Conservation (phyloP, 2,888 invertebrate genomes). For the Agonopterix arenella region DNA sequence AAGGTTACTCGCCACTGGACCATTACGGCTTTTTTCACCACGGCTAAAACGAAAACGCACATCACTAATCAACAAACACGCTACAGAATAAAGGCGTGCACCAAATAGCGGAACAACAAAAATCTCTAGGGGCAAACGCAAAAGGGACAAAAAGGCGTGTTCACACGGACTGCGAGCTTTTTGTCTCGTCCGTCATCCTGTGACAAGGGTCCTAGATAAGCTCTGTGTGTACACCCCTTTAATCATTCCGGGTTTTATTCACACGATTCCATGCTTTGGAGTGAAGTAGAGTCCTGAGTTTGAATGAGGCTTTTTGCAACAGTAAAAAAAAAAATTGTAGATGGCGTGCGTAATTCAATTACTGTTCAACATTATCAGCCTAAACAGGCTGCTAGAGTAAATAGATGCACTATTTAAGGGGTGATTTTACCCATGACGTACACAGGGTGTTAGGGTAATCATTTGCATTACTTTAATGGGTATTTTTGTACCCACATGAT, state of each 20-base stretch:
- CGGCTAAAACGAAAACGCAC: background rate
- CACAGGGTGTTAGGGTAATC: too few relatives aligned
- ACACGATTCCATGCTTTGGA: slow-evolving; percentile 27
- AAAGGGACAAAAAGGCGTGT: slow-evolving; percentile 36
- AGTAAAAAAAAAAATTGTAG: background rate
- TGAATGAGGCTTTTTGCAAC: background rate
- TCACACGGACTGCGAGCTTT: slow-evolving; percentile 34
- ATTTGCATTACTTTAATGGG: too few relatives aligned
- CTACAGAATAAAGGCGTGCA: slow-evolving; percentile 16
- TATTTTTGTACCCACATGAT: too few relatives aligned
- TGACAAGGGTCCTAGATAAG: slow-evolving; percentile 42
- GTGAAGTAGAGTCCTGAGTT: background rate
- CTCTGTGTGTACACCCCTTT: slow-evolving; percentile 36
- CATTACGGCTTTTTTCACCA: too few relatives aligned
- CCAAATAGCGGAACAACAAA: slow-evolving; percentile 33
- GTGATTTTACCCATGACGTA: too few relatives aligned
- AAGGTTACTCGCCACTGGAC: too few relatives aligned
- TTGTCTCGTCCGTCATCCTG: slow-evolving; percentile 41
- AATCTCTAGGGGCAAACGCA: slow-evolving; percentile 29
- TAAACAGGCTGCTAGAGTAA: too few relatives aligned
- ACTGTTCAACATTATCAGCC: background rate
- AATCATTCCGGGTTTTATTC: slow-evolving; percentile 43
- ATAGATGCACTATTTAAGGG: too few relatives aligned
- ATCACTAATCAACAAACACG: background rate
- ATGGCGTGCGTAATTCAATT: background rate